Conservation (phyloP, 2,113 vertebrate species). For the Jaculus jaculus region DNA sequence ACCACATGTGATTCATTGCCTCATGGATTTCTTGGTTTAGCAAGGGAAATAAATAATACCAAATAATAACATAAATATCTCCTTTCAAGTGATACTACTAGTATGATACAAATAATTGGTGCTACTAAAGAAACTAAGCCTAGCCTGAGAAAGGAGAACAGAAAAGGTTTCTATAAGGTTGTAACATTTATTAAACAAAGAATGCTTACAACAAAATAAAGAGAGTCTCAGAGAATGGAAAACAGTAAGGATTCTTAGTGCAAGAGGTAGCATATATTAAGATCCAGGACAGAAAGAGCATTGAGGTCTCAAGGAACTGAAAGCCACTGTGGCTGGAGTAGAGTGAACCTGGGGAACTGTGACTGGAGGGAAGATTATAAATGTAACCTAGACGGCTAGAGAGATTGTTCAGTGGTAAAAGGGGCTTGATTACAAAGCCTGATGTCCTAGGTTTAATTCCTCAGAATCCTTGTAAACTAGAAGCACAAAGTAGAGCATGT, state of each 20-base stretch:
- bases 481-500: too few relatives aligned
- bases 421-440: too few relatives aligned
- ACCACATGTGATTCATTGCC: not conserved
- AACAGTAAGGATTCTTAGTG: not conserved
- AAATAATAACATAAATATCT: not conserved
- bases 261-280: not conserved
- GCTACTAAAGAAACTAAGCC: not conserved
- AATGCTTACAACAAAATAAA: not conserved
- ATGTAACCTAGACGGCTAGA: not conserved
- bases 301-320: not conserved
- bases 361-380: not conserved
- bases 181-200: not conserved
- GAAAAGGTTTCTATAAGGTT: conserved; percentile 9
- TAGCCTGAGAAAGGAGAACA: not conserved
- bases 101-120: not conserved
- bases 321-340: not conserved
- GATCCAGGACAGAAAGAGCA: not conserved
- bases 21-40: not conserved
- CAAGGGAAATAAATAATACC: not conserved
- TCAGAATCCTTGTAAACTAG: too few relatives aligned
- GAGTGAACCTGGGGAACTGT: not conserved
- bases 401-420: too few relatives aligned
- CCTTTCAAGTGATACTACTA: conserved; percentile 43
- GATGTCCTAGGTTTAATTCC: too few relatives aligned
- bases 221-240: not conserved